A percentile compares a stretch with the other conserved stretches of the same genome.
phyloP scores from a whole-genome alignment of 37 sponge, comb jelly and placozoan genomes.

The Cladorhizidae sp. region DNA sequence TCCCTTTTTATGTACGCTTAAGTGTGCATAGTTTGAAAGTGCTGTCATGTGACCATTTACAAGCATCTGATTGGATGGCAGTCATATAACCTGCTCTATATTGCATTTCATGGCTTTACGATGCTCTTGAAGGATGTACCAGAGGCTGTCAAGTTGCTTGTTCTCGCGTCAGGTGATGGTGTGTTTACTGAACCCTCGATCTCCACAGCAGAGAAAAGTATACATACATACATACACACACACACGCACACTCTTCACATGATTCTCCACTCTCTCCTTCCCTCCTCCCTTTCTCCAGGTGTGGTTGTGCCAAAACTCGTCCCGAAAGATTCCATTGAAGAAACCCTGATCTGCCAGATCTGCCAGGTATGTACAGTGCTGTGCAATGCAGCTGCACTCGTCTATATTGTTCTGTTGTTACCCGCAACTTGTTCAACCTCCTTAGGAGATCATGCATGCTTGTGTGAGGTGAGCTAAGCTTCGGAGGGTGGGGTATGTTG shows the following conservation, averaged over 20 bases:
- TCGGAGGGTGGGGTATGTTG: neutral
- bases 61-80: too few relatives aligned
- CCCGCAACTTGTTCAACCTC: neutral
- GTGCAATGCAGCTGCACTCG: neutral
- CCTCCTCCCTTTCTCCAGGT: neutral
- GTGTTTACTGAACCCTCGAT: too few relatives aligned
- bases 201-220: neutral
- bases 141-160: too few relatives aligned
- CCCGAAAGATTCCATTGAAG: conserved; percentile 67
- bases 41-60: too few relatives aligned
- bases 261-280: too few relatives aligned
- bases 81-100: too few relatives aligned
- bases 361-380: conserved; percentile 57
- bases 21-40: too few relatives aligned
- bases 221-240: neutral
- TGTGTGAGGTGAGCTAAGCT: conserved; percentile 59
- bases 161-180: too few relatives aligned
- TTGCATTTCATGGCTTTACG: too few relatives aligned
- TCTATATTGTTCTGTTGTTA: neutral
- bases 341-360: conserved; percentile 79
- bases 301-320: neutral
- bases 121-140: too few relatives aligned
- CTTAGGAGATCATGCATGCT: conserved; percentile 79
- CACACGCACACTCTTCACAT: neutral
- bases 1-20: too few relatives aligned